Evolutionary conservation across 2,797 vertebrate species (phyloP), one percentile per base, ranked within the genome.

Genomic region (Xyrichtys novacula): DNA sequence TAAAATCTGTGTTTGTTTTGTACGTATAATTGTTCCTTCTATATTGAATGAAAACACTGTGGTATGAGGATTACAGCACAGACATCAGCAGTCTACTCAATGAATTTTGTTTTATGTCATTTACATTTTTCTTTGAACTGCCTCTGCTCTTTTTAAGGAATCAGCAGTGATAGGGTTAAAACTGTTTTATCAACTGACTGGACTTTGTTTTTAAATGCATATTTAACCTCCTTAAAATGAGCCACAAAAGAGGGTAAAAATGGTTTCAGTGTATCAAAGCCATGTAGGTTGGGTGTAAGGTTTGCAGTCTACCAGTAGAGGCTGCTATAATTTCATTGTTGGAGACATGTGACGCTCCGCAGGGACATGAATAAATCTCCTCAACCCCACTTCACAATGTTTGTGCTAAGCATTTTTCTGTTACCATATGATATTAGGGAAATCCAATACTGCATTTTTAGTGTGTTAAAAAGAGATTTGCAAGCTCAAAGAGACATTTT

Each of bases 261-360:
- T n/a, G 7, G n/a, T 11, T 57, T 60, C 7, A n/a, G 10, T 7
- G 5, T 6, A 15, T 19, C 31, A 32, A 2, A 32, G 26, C 3
- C 26, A 0, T 26, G 20, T 0, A 9, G 3, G 22, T 16, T 42
- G 16, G 25, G 28, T 85, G 79, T 84, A 56, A 62, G 15, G 46
- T 31, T 58, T 38, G 1, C 7, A 15, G 16, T 38, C 10, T 0
- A 60, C 88, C 90, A 90, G 72, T 34, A 89, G 92, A 91, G 85
- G 91, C 43, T 82, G 63, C 84, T 78, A 47, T 62, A 54, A 71
- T 53, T 20, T 72, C 84, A 88, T 17, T 38, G 23, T 68, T 81
- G 38, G 25, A 61, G 22, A 42, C 11, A 16, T 10, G 0, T 1
- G 6, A 14, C 0, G 0, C 36, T 43, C 10, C 5, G 19, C n/a